Evolutionary conservation across 2,797 vertebrate species (phyloP).

Genomic region (Sebastes ruberrimus): DNA sequence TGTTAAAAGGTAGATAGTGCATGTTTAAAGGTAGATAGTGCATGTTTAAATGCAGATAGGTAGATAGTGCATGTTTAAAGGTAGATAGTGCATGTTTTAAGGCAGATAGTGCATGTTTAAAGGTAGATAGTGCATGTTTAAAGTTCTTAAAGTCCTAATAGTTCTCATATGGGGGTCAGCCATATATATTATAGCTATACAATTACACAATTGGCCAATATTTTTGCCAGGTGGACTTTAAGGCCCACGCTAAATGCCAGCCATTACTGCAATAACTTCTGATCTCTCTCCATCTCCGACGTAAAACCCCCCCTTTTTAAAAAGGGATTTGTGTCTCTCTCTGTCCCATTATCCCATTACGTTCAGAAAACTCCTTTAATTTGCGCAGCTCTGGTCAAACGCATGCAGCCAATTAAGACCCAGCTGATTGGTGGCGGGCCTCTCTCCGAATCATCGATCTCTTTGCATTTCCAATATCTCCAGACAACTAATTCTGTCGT

Average conservation of each 20-base stretch:
- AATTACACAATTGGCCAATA: background rate
- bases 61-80: no score
- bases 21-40: no score
- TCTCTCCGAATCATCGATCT: slow-evolving; percentile 89
- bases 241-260: slow-evolving; percentile 2
- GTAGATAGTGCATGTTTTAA: no score
- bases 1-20: no score
- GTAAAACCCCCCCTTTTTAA: background rate
- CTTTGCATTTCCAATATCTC: slow-evolving; percentile 91
- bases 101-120: no score
- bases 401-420: slow-evolving; percentile 90
- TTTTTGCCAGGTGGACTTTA: background rate
- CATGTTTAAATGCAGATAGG: no score
- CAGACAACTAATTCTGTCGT: slow-evolving; percentile 92
- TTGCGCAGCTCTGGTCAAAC: slow-evolving; percentile 87
- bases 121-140: no score
- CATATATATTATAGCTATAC: background rate
- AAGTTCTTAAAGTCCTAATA: no score
- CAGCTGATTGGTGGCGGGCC: slow-evolving; percentile 87
- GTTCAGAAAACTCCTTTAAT: slow-evolving; percentile 80
- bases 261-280: slow-evolving; percentile 10
- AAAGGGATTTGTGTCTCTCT: slow-evolving; percentile 21
- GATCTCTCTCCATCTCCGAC: slow-evolving; percentile 5
- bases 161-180: background rate
- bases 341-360: slow-evolving; percentile 36